phyloP scores from a whole-genome alignment of 2,797 vertebrate genomes.

The Scolopax rusticola region DNA sequence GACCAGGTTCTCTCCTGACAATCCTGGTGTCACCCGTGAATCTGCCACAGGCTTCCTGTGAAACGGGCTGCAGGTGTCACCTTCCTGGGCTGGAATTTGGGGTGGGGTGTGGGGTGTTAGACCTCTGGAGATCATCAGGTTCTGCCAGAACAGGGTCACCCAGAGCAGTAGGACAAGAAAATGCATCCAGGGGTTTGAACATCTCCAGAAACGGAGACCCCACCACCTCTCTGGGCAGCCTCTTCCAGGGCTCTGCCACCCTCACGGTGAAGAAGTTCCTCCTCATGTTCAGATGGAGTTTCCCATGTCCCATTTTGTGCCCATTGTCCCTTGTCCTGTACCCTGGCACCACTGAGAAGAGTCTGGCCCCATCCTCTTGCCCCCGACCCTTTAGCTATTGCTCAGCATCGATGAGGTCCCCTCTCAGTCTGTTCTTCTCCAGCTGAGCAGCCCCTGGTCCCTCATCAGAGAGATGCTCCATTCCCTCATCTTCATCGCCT shows the following conservation, averaged over 20 bases:
- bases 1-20: neutral
- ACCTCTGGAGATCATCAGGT: no score
- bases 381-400: neutral
- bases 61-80: rapidly evolving
- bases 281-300: neutral
- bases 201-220: no score
- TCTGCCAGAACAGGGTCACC: no score
- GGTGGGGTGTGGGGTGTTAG: neutral
- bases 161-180: no score
- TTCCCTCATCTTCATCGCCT: no score
- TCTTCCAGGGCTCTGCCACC: no score
- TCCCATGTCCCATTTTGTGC: neutral
- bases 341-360: neutral
- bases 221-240: no score
- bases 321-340: neutral
- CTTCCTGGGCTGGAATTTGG: neutral
- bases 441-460: no score
- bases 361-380: neutral
- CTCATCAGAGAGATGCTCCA: no score
- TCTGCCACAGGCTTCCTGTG: rapidly evolving
- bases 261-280: neutral
- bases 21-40: rapidly evolving
- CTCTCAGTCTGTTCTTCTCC: no score
- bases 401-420: neutral
- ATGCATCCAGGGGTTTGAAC: no score